A percentile compares a stretch with the other conserved stretches of the same genome.
Conservation (phyloP, 2,113 vertebrate genomes). For the Rhipidura dahli region DNA sequence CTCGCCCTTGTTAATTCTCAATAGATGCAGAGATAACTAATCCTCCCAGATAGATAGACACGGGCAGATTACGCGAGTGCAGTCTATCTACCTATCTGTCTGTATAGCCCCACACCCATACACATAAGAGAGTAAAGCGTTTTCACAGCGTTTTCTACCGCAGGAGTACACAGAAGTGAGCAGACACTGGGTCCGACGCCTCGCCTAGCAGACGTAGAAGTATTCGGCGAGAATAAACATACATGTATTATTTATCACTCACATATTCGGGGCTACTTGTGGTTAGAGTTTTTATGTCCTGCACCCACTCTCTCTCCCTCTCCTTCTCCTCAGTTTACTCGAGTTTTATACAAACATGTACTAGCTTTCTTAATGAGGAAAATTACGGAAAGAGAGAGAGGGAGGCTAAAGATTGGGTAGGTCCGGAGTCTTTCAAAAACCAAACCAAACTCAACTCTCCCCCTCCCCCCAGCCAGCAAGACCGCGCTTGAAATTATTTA, state of each 20-base stretch:
- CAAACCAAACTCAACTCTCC: background rate
- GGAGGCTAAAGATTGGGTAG: background rate
- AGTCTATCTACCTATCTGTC: conserved; percentile 8
- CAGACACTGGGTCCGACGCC: background rate
- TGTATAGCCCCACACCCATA: background rate
- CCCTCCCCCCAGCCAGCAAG: background rate
- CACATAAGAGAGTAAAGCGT: background rate
- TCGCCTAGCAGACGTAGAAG: background rate
- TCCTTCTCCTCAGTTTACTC: background rate
- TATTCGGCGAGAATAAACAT: background rate
- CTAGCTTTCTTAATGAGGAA: background rate
- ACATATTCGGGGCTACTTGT: background rate
- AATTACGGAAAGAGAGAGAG: background rate
- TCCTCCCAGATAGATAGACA: conserved; percentile 47
- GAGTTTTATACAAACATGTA: background rate
- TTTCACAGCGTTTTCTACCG: background rate
- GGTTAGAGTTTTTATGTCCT: background rate
- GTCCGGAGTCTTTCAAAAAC: background rate
- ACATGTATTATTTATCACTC: accelerated
- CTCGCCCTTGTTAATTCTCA: conserved; percentile 57
- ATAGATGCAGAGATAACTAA: conserved; percentile 60
- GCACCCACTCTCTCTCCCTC: background rate
- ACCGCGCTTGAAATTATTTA: background rate
- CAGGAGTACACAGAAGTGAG: background rate
- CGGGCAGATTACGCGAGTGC: conserved; percentile 18